Evolutionary conservation across 2,113 vertebrate species (phyloP), one percentile per base, ranked within the genome.

Genomic region (Corythornis vintsioides): DNA sequence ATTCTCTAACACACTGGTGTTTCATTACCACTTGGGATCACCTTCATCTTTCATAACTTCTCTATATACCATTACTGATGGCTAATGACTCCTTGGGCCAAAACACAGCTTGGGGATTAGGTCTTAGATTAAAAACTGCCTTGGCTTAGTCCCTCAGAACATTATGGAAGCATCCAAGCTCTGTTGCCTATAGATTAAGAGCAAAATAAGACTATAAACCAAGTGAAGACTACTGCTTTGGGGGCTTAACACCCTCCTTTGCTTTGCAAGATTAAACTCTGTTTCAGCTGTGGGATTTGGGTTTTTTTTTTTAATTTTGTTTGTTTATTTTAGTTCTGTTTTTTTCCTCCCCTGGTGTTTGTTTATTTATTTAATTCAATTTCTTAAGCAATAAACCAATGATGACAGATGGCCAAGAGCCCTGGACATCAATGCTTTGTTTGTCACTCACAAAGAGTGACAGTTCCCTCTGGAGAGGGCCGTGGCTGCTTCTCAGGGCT

Each of bases 331-430:
- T 38, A 38, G 38, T 38, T 38, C 10, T 38, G 38, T 10, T 38
- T 38, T 38, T 38, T 38, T 38, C 38, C 38, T 38, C 38, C 38
- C 38, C 38, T 29, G 25, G 52, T 16, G 28, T 29, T 55, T n/a
- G 21, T 40, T 63, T 26, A 10, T 40, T 66, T 20, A 45, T 70
- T 67, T 11, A 40, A 90, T 86, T 82, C n/a, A 28, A 5, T 69
- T 87, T 69, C n/a, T 79, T 21, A 4, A 50, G 47, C 60, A 93
- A 86, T 80, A 94, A 89, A 85, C 28, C 4, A 10, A 11, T 80
- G 28, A 28, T 80, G 91, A 83, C 83, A 94, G 94, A 92, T 88
- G 83, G 47, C 48, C 60, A 55, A 13, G 26, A 63, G 63, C 45
- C 35, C 47, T 63, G 56, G 42, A 74, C 78, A 42, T 65, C 63